Conservation (phyloP, 2,888 invertebrate genomes). For the Ptilodon capucinus region DNA sequence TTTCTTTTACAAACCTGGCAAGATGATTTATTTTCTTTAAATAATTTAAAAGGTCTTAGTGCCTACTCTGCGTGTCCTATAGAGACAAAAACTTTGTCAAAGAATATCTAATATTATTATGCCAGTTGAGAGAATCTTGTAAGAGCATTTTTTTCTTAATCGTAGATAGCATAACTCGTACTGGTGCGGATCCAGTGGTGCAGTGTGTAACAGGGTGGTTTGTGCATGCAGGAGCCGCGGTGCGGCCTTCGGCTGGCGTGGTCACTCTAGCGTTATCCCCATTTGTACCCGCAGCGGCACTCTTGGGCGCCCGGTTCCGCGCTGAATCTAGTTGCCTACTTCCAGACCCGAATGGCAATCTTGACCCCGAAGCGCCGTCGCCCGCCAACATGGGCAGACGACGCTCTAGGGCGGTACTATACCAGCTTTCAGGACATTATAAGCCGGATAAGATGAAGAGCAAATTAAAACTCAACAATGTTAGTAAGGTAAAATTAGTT, state of each 20-base stretch:
- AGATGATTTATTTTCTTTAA: background rate
- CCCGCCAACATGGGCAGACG: conserved; percentile 95
- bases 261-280: conserved; percentile 84
- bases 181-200: conserved; percentile 25
- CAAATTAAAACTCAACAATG: conserved; percentile 97
- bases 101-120: too few species aligned
- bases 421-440: conserved; percentile 98
- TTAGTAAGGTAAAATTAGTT: conserved; percentile 83
- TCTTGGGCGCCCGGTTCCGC: conserved; percentile 90
- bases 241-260: conserved; percentile 83
- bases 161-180: conserved; percentile 26
- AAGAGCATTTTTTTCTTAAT: conserved; percentile 23
- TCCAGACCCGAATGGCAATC: conserved; percentile 91
- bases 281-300: conserved; percentile 88
- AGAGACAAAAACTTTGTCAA: too few species aligned
- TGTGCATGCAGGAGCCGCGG: conserved; percentile 81
- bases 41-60: background rate
- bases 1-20: conserved; percentile 31
- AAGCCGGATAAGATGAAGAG: conserved; percentile 96
- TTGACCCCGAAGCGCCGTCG: conserved; percentile 90
- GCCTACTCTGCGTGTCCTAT: too few species aligned
- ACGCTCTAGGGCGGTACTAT: conserved; percentile 96
- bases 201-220: conserved; percentile 76
- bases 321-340: conserved; percentile 91
- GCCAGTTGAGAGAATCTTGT: conserved; percentile 22